A percentile compares a stretch with the other conserved stretches of the same genome.
These are phyloP conservation scores for Hippocampus abdominalis DNA, from an alignment of 2,113 vertebrate genomes.

Conservation along the genomic window DNA sequence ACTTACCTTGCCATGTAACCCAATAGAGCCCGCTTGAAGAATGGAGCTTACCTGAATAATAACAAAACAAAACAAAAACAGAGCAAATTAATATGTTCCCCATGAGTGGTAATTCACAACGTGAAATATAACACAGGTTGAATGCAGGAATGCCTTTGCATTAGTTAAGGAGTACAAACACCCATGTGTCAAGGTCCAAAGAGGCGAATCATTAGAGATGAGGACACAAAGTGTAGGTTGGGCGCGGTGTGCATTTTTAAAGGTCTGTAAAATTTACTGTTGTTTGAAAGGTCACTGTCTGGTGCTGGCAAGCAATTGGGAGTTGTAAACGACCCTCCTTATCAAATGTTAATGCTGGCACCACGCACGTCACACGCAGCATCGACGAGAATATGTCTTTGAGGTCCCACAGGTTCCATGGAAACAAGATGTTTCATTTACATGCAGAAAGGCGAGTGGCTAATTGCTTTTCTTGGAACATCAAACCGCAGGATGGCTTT, in stretches of 20 bases:
- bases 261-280: conserved; percentile 73
- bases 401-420: conserved; percentile 71
- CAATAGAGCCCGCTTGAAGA: conserved; percentile 52
- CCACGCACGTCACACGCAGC: conserved; percentile 60
- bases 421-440: conserved; percentile 77
- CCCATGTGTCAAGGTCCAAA: conserved; percentile 45
- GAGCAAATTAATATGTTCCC: conserved; percentile 48
- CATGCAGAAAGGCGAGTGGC: conserved; percentile 64
- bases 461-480: conserved; percentile 72
- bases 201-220: conserved; percentile 66
- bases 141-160: conserved; percentile 33
- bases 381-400: conserved; percentile 64
- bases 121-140: conserved; percentile 37
- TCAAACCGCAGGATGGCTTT: conserved; percentile 62
- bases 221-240: conserved; percentile 52
- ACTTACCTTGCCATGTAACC: conserved; percentile 49
- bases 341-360: conserved; percentile 81
- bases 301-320: conserved; percentile 71
- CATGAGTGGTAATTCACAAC: conserved; percentile 47
- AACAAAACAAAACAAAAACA: conserved; percentile 34
- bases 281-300: conserved; percentile 78
- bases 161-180: conserved; percentile 45
- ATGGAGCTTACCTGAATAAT: conserved; percentile 50
- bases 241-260: conserved; percentile 64
- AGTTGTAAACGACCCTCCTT: conserved; percentile 77